phyloP scores from a whole-genome alignment of 2,888 invertebrate species.

The Mythimna vitellina region DNA sequence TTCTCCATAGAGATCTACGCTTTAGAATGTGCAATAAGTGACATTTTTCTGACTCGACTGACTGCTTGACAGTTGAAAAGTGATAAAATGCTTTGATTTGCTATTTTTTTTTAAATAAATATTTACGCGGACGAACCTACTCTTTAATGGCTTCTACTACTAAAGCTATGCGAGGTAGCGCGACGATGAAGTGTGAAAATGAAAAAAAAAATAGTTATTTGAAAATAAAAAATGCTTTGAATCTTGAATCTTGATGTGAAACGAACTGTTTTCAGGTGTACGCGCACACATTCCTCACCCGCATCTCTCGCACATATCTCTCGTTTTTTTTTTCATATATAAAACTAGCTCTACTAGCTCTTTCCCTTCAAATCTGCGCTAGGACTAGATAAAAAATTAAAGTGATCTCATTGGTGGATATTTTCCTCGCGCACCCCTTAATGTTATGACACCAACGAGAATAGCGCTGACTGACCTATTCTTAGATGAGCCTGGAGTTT shows the following conservation, averaged over 20 bases:
- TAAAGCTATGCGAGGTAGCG: not conserved
- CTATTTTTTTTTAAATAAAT: too few relatives aligned
- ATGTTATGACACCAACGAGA: not conserved
- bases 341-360: not conserved
- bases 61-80: too few relatives aligned
- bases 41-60: too few relatives aligned
- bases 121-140: too few relatives aligned
- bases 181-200: too few relatives aligned
- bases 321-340: not conserved
- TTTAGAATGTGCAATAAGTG: too few relatives aligned
- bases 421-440: not conserved
- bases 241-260: too few relatives aligned
- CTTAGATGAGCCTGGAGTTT: slow-evolving; percentile 19
- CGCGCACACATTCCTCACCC: not conserved
- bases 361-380: not conserved
- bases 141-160: not conserved
- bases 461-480: slow-evolving; percentile 20
- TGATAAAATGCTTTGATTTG: too few relatives aligned
- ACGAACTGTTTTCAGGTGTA: not conserved
- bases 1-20: too few relatives aligned
- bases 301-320: not conserved
- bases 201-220: too few relatives aligned
- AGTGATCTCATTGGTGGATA: not conserved
- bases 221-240: too few relatives aligned
- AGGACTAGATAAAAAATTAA: not conserved